Evolutionary conservation across 2,888 invertebrate species (phyloP).

Genomic region (Hermaeophaga mercurialis): DNA sequence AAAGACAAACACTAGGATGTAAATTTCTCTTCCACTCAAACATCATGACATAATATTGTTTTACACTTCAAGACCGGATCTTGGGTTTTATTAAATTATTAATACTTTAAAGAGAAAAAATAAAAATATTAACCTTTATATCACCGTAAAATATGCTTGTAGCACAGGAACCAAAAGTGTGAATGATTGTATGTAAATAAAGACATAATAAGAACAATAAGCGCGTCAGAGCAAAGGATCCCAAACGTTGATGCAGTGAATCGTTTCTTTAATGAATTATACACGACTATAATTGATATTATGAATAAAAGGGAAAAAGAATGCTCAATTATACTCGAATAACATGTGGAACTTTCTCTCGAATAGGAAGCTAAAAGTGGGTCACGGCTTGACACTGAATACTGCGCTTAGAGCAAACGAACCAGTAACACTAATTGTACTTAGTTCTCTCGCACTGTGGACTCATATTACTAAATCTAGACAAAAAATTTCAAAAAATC

Average conservation of each 20-base stretch:
- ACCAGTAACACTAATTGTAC: constrained; percentile 33
- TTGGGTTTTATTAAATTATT: no score
- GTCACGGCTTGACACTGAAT: constrained; percentile 33
- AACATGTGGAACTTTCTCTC: constrained; percentile 35
- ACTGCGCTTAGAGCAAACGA: constrained; percentile 27
- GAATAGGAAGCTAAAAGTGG: constrained; percentile 33
- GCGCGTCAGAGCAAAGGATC: neutral
- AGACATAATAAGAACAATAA: neutral
- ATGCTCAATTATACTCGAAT: constrained; percentile 32
- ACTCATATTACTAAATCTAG: neutral
- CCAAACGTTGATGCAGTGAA: neutral
- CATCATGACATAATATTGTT: no score
- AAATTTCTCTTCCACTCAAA: no score
- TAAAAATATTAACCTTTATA: no score
- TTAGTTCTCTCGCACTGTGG: constrained; percentile 11
- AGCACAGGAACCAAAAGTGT: neutral
- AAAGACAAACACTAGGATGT: no score
- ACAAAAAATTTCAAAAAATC: no score
- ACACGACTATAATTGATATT: constrained; percentile 20
- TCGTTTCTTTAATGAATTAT: constrained; percentile 13
- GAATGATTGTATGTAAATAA: neutral
- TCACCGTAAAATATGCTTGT: no score
- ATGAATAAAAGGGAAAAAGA: constrained; percentile 36
- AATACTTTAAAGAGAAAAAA: no score
- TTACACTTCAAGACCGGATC: no score